Evolutionary conservation across 37 sponge, comb jelly and placozoan genomes (phyloP).

Genomic region (Crambe crambe): DNA sequence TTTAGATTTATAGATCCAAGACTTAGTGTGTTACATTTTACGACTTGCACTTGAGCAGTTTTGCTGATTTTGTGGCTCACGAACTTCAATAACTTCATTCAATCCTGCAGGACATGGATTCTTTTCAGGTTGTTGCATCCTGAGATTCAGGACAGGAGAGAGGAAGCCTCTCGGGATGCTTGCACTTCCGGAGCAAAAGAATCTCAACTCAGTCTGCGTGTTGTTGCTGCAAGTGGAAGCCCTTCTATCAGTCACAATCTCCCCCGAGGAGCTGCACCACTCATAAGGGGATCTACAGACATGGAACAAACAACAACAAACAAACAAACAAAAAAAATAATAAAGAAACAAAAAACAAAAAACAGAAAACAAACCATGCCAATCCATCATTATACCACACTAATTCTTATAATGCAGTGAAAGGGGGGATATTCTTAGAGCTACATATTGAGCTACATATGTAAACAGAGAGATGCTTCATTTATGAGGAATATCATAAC

Average conservation of each 20-base stretch:
- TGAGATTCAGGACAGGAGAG: not conserved
- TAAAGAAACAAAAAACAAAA: too few relatives aligned
- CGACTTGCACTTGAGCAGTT: not conserved
- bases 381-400: not conserved
- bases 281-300: too few relatives aligned
- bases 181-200: constrained; percentile 7
- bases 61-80: not conserved
- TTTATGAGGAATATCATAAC: too few relatives aligned
- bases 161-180: constrained; percentile 16
- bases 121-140: not conserved
- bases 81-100: not conserved
- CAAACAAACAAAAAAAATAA: too few relatives aligned
- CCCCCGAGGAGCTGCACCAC: too few relatives aligned
- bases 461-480: too few relatives aligned
- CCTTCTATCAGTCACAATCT: too few relatives aligned
- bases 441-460: too few relatives aligned
- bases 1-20: not conserved
- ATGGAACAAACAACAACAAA: too few relatives aligned
- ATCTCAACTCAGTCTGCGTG: not conserved
- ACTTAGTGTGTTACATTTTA: not conserved
- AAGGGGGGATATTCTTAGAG: too few relatives aligned
- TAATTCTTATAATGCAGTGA: too few relatives aligned
- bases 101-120: not conserved
- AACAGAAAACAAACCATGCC: not conserved
- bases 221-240: too few relatives aligned